Evolutionary conservation across 2,113 vertebrate species (phyloP), one percentile per base, ranked within the genome.

Genomic region (Caretta caretta): DNA sequence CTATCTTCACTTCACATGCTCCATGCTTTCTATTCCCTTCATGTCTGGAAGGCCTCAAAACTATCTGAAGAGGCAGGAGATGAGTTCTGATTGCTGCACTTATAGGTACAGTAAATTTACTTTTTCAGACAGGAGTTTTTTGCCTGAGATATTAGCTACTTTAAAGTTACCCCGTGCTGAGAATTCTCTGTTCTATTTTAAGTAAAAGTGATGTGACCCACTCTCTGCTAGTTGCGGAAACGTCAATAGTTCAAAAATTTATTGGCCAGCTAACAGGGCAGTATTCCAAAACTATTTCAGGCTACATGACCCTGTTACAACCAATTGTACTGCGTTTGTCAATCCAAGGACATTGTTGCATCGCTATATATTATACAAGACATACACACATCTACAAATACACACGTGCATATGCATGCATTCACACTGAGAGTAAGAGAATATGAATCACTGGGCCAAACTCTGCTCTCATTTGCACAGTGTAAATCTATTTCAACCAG

Each of bases 61-160:
- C 69, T 10, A 93, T 12, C 56, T 16, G 46, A 93, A 96, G 31
- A 89, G 19, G 93, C 72, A 5, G 11, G 51, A 92, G 59, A 62
- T 14, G 75, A n/a, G 25, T 3, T 92, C 48, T 16, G 31, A 51
- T 7, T 5, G 59, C 5, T 54, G 14, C 42, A 38, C 10, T 80
- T 92, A 46, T 62, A 78, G 62, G 84, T 89, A 90, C 38, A 6
- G 1, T 10, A 27, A 1, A 14, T 69, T 87, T 89, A 3, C 57
- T 94, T 93, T 92, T 54, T 76, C 69, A 53, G 90, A 80, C 5
- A 59, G 1, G 82, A 8, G 91, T 81, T 87, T 75, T 78, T 72
- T 80, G 8, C 75, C 75, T 84, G 42, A 84, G 94, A 48, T 56
- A 80, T 51, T 10, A 80, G 42, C 16, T 46, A 16, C 4, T 85